These are phyloP conservation scores for Hypena proboscidalis DNA, from an alignment of 2,888 invertebrate species.

Conservation along the genomic window DNA sequence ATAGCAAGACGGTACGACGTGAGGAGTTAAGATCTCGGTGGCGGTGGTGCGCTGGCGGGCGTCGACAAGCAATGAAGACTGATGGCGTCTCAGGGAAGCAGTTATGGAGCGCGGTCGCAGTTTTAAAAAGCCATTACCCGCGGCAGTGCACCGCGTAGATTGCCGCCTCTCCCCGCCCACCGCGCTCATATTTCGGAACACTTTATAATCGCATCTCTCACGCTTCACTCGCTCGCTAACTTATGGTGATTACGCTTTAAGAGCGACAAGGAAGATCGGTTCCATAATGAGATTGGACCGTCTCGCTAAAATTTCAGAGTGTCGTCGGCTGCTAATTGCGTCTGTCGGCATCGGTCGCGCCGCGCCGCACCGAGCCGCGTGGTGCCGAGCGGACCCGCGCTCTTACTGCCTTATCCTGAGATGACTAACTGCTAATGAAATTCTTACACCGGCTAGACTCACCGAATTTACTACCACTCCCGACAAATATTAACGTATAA, in stretches of 20 bases:
- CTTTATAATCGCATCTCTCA: constrained; percentile 84
- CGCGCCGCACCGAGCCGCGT: constrained; percentile 33
- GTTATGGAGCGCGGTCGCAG: constrained; percentile 85
- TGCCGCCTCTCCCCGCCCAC: constrained; percentile 62
- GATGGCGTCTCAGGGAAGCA: constrained; percentile 83
- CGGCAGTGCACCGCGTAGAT: constrained; percentile 81
- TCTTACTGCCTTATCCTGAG: constrained; percentile 53
- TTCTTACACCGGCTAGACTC: constrained; percentile 56
- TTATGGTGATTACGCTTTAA: constrained; percentile 84
- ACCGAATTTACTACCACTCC: constrained; percentile 46
- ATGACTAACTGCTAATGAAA: constrained; percentile 64
- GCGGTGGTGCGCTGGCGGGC: constrained; percentile 66
- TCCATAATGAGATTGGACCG: constrained; percentile 83
- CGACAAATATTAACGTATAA: constrained; percentile 40
- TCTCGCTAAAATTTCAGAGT: constrained; percentile 83
- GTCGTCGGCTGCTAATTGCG: constrained; percentile 81
- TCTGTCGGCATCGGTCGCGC: constrained; percentile 60
- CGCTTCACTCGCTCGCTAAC: constrained; percentile 82
- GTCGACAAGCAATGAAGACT: constrained; percentile 86
- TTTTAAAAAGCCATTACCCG: constrained; percentile 85
- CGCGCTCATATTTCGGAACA: constrained; percentile 82
- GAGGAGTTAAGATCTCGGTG: constrained; percentile 76
- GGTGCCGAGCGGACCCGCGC: constrained; percentile 35
- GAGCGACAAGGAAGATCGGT: constrained; percentile 84
- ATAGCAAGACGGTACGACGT: constrained; percentile 65